Evolutionary conservation across 1,140 invertebrate genomes (phyloP), one percentile per base, ranked within the genome.

Genomic region (Carposina sasakii): DNA sequence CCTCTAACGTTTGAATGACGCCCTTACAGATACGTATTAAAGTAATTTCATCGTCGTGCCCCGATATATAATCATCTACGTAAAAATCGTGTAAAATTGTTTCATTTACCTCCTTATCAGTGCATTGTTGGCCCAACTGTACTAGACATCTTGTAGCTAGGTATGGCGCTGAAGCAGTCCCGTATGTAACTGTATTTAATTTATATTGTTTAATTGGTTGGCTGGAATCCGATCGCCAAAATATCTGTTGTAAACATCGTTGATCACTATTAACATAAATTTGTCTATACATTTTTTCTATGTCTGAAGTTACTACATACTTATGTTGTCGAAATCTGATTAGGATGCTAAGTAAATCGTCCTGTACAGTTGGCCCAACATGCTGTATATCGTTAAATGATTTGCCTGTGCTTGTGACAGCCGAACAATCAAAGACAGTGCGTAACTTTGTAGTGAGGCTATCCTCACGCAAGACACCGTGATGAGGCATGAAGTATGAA

Each of bases 231-330:
- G 28, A 44, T 17, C 49, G 49, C 49, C 49, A 44, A 12, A 51
- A 44, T 16, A 51, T 44, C 45, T 51, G 49, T 51, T 51, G 41
- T 39, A 51, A 21, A 36, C 19, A 21, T 37, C 48, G 31, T 24
- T 43, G 30, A 23, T 1, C 13, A 19, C n/a, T n/a, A n/a, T 41
- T 19, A 15, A 50, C 36, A 6, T 30, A 22, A n/a, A 50, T 23
- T 26, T 33, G 30, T 33, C 48, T 19, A 19, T 50, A 50, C 30
- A 43, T 34, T 43, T 50, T 50, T 36, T 50, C 40, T 4, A 41
- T 17, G 17, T 50, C 48, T 23, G 48, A 30, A 10, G 40, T 43
- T 1, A 43, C 40, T 17, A 50, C 30, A 24, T 15, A 43, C 17
- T 43, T 50, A 36, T 50, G 39, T 17, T 50, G 39, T 12, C 48